These are phyloP conservation scores for Edolisoma coerulescens DNA, from an alignment of 2,113 vertebrate genomes.

Conservation along the genomic window DNA sequence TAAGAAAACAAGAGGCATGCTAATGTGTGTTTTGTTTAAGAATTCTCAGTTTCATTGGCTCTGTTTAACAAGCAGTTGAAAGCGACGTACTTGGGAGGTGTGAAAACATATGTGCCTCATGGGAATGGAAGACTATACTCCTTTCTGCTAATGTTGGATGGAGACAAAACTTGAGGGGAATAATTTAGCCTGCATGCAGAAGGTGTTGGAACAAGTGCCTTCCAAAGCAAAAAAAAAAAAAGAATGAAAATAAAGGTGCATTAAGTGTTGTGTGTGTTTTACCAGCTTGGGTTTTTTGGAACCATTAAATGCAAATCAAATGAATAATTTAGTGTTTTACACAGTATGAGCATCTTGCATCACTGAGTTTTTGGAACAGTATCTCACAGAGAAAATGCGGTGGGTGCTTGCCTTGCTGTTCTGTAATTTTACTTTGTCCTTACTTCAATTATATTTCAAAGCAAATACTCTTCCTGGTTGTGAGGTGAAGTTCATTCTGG, in stretches of 20 bases:
- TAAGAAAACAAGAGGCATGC: conserved; percentile 12
- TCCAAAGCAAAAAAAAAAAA: not conserved
- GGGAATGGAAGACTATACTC: not conserved
- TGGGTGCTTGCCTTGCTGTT: conserved; percentile 45
- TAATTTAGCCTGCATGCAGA: not conserved
- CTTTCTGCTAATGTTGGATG: not conserved
- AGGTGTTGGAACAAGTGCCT: not conserved
- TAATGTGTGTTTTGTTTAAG: conserved; percentile 38
- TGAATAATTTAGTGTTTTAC: conserved; percentile 59
- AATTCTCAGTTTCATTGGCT: not conserved
- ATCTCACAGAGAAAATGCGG: conserved; percentile 15
- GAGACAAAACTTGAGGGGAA: not conserved
- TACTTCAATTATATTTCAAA: conserved; percentile 4
- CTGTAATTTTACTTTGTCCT: conserved; percentile 30
- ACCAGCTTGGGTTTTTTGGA: not conserved
- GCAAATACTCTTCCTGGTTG: not conserved
- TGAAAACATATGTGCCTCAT: not conserved
- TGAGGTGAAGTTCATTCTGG: not conserved
- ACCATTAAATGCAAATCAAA: conserved; percentile 46
- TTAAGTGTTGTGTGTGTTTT: not conserved
- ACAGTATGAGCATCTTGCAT: conserved; percentile 40
- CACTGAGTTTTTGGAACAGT: conserved; percentile 49
- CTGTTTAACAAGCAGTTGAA: conserved; percentile 17
- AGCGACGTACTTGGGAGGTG: not conserved
- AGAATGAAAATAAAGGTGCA: not conserved